A percentile compares a stretch with the other conserved stretches of the same genome.
Conservation (phyloP, 2,113 vertebrate genomes). For the Sterna hirundo region DNA sequence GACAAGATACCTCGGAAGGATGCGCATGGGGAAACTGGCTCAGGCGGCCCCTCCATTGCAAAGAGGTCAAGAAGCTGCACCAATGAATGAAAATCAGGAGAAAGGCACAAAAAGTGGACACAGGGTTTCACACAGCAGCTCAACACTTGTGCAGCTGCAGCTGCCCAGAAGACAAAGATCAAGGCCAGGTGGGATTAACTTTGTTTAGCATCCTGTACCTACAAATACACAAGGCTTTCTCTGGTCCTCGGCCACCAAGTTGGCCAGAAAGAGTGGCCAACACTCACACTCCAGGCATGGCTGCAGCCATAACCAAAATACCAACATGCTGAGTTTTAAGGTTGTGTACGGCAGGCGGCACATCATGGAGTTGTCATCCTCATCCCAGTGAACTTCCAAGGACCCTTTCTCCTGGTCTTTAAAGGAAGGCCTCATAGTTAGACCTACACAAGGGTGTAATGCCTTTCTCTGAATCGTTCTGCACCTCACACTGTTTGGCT, state of each 20-base stretch:
- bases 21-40: background rate
- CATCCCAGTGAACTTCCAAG: background rate
- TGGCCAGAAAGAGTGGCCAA: background rate
- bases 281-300: background rate
- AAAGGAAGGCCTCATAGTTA: background rate
- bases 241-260: background rate
- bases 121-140: background rate
- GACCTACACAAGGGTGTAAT: background rate
- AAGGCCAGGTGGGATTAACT: background rate
- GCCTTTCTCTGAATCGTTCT: background rate
- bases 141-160: background rate
- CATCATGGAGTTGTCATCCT: fast-evolving
- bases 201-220: background rate
- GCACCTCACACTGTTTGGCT: background rate
- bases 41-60: background rate
- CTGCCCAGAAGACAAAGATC: background rate
- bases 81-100: background rate
- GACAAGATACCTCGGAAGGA: background rate
- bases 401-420: background rate
- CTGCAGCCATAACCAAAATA: background rate
- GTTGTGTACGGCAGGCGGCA: background rate
- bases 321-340: background rate
- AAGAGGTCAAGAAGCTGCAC: background rate
- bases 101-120: background rate
- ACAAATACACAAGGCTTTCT: background rate